Evolutionary conservation across 2,113 vertebrate genomes (phyloP), one percentile per base, ranked within the genome.

Genomic region (Pseudorasbora parva): DNA sequence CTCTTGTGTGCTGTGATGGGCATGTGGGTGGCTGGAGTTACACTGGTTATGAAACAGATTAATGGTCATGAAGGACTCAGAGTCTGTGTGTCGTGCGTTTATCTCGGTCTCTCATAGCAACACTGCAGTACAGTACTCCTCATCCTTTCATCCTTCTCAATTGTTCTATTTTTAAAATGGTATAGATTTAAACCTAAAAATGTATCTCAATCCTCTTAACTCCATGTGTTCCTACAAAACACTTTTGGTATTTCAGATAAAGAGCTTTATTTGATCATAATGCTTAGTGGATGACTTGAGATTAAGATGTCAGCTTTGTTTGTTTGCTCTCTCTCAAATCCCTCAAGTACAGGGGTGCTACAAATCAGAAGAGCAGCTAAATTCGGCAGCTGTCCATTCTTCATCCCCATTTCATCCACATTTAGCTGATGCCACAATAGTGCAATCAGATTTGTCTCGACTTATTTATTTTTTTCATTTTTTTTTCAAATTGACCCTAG

Each of bases 11-110:
- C 86, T 86, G 64, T 49, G 45, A 80, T 87, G 64, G 23, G 81
- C 72, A 85, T 86, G 92, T 91, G 69, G 90, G 91, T 79, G 91
- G 90, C 87, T 88, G 86, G 90, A 86, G 78, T 83, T 83, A 79
- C 66, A 86, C 49, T 77, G 72, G 68, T 80, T 85, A 90, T 64
- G 81, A 85, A 91, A 84, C 85, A 87, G 69, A 80, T 73, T 56
- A 82, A 68, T 89, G 59, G 37, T 79, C 74, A 82, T 86, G 51
- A 78, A 86, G 72, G 41, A 85, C 76, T 74, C 37, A 43, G 2
- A 45, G 8, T n/a, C 43, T 33, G 21, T 62, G 76, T 6, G 37
- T 64, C 59, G 23, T 79, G 14, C 21, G 64, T 64, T 60, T 66
- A 64, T 79, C 30, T 73, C 62, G 60, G n/a, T 62, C 72, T 64